A percentile compares a stretch with the other conserved stretches of the same genome.
phyloP scores from a whole-genome alignment of 2,113 vertebrate genomes.

The Ursus arctos region DNA sequence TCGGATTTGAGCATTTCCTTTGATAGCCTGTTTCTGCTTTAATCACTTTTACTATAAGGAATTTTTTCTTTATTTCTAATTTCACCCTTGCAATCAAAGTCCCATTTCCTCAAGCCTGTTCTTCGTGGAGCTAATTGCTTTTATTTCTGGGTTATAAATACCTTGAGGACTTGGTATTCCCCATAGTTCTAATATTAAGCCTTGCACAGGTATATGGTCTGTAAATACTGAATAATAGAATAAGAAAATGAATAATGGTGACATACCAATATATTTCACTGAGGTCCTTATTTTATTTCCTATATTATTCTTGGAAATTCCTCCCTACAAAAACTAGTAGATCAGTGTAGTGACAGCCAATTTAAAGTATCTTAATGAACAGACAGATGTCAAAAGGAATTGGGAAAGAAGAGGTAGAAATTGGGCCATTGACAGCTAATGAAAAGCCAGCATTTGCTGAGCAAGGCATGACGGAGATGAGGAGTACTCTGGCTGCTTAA shows the following conservation, averaged over 20 bases:
- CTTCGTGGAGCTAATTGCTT: constrained; percentile 54
- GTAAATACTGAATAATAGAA: constrained; percentile 53
- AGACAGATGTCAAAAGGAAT: constrained; percentile 10
- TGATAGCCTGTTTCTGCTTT: constrained; percentile 32
- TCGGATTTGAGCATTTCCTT: constrained; percentile 45
- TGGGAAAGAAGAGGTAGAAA: constrained; percentile 34
- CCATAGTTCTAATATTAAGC: background rate
- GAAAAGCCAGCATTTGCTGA: constrained; percentile 57
- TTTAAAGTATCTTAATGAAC: constrained; percentile 55
- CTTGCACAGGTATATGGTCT: constrained; percentile 25
- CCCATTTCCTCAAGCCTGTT: background rate
- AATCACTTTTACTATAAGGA: constrained; percentile 54
- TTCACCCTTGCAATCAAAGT: background rate
- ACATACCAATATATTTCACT: background rate
- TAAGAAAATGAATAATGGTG: constrained; percentile 5
- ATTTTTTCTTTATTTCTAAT: constrained; percentile 54
- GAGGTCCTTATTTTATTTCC: constrained; percentile 49
- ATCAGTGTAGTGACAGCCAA: background rate
- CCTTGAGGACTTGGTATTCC: background rate
- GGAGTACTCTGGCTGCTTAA: background rate
- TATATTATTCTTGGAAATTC: constrained; percentile 42
- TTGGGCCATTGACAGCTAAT: background rate
- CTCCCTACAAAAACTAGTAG: background rate
- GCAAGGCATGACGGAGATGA: background rate
- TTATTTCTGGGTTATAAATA: constrained; percentile 51